A percentile compares a stretch with the other conserved stretches of the same genome.
phyloP scores from a whole-genome alignment of 2,888 invertebrate species.

The Sussaba pulchella region DNA sequence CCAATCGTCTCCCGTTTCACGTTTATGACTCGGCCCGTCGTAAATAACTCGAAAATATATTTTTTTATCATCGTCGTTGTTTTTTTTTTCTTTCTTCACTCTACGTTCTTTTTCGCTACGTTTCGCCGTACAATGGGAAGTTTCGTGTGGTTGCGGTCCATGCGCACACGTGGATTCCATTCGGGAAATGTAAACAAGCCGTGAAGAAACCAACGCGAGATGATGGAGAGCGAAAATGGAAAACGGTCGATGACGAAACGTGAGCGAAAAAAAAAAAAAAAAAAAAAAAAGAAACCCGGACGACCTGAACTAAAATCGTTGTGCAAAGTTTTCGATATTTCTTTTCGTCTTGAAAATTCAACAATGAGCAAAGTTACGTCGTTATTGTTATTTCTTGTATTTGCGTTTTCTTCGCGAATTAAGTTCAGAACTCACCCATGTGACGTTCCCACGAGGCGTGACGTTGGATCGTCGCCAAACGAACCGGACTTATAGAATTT shows the following conservation, averaged over 20 bases:
- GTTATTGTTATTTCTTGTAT: background rate
- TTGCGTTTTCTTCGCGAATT: background rate
- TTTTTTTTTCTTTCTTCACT: background rate
- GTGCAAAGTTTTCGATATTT: too few relatives aligned
- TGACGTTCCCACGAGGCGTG: constrained; percentile 79
- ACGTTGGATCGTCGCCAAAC: constrained; percentile 78
- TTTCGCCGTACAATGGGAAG: background rate
- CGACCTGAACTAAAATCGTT: too few relatives aligned
- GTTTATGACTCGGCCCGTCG: background rate
- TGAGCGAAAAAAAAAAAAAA: background rate
- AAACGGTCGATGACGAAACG: constrained; percentile 2
- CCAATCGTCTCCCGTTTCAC: background rate
- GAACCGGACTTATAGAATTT: constrained; percentile 73
- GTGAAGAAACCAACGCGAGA: constrained; percentile 28
- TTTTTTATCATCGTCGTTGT: background rate
- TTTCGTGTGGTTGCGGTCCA: background rate
- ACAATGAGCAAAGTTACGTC: too few relatives aligned
- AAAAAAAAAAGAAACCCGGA: too few relatives aligned
- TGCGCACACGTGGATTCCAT: constrained; percentile 58
- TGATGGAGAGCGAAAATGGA: constrained; percentile 10
- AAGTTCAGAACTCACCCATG: constrained; percentile 77
- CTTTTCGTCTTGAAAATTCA: too few relatives aligned
- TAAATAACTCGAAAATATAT: constrained; percentile 20
- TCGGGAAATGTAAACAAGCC: constrained; percentile 44
- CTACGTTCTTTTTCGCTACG: constrained; percentile 1